Percentiles rank a stretch among this genome's conserved stretches.
Conservation (phyloP, 2,888 invertebrate genomes). For the Idaea biselata region DNA sequence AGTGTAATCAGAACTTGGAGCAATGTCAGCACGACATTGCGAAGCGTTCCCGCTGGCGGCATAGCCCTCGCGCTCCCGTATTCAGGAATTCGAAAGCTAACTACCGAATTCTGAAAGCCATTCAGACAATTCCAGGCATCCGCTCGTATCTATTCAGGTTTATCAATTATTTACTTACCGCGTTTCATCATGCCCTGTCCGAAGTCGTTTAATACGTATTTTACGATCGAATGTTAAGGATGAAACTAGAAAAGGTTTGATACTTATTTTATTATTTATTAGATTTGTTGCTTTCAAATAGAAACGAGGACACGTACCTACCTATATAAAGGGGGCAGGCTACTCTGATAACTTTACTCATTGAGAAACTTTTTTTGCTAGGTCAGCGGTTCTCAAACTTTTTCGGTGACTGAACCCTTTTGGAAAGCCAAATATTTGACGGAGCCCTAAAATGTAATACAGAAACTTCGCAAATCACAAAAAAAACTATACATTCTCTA, state of each 20-base stretch:
- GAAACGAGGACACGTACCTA: not conserved
- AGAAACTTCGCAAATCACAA: no score
- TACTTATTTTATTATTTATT: not conserved
- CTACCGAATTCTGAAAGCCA: conserved; percentile 40
- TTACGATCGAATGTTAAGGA: conserved; percentile 13
- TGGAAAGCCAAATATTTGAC: no score
- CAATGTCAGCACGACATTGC: not conserved
- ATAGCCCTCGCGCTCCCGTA: conserved; percentile 18
- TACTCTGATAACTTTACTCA: not conserved
- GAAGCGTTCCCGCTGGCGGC: conserved; percentile 19
- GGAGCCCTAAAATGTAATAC: no score
- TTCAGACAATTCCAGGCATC: conserved; percentile 35
- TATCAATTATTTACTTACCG: conserved; percentile 25
- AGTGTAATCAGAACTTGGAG: not conserved
- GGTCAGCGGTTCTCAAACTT: no score
- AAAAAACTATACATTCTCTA: no score
- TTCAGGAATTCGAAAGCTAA: conserved; percentile 39
- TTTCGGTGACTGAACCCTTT: no score
- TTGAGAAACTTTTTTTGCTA: not conserved
- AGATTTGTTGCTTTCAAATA: conserved; percentile 1
- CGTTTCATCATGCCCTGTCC: conserved; percentile 15
- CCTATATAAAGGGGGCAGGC: no score
- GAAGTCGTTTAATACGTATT: conserved; percentile 19
- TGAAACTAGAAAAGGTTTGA: not conserved
- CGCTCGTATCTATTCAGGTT: conserved; percentile 26